Evolutionary conservation across 1,140 invertebrate genomes (phyloP), one percentile per base, ranked within the genome.

Genomic region (Tyrophagus putrescentiae): DNA sequence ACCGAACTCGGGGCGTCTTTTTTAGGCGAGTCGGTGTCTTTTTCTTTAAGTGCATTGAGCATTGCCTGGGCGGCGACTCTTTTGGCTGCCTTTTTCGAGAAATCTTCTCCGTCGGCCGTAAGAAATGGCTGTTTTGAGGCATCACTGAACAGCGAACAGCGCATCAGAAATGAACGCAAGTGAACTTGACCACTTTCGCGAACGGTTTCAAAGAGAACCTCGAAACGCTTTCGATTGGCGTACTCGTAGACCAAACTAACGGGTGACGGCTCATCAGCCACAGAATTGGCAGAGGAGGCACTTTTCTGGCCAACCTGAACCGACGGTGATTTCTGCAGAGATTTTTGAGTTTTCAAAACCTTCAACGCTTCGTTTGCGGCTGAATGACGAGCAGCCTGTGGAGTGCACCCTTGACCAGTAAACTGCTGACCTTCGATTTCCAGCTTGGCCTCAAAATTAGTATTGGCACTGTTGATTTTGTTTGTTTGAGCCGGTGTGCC

Each of bases 261-360:
- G 2, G 52, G 13, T 1, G 52, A 54, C 39, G n/a, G 13, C 11
- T 13, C 13, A 13, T 54, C 27, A 9, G 6, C 25, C 41, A 42
- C 1, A 42, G 41, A 42, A 42, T 52, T 52, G n/a, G 27, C 23
- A 21, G 3, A 16, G 31, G 36, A 39, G 13, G 36, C 13, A 39
- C 36, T n/a, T n/a, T n/a, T n/a, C n/a, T 39, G 36, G 36, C 36
- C 36, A 39, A 39, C 13, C 36, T 39, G n/a, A n/a, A n/a, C n/a
- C n/a, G n/a, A 39, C 21, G 36, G 13, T 13, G 13, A 13, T 39
- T 39, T 39, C 21, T 39, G 36, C 36, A 4, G 3, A 1, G 2
- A 52, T 52, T 52, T 27, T 52, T 27, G 28, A 54, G 32, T 54
- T 54, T 54, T 54, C 32, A 54, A 1, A 54, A 27, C n/a, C 2